Percentiles rank a stretch among this genome's conserved stretches.
phyloP scores from a whole-genome alignment of 2,888 invertebrate species.

The Merodon equestris region DNA sequence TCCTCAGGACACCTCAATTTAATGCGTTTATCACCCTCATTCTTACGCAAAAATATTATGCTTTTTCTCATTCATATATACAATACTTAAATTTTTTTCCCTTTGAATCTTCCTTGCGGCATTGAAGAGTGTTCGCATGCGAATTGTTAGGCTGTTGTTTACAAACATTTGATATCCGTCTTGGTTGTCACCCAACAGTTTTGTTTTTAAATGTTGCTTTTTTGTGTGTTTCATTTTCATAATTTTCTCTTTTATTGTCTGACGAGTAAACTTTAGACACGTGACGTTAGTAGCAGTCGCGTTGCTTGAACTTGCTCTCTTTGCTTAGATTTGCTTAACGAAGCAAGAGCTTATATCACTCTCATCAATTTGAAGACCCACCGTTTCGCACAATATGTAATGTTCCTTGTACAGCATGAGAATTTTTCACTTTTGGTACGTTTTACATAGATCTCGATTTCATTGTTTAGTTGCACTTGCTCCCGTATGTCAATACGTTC shows the following conservation, averaged over 20 bases:
- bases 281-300: neutral
- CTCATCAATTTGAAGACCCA: slow-evolving; percentile 14
- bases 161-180: slow-evolving; percentile 8
- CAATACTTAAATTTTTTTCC: too few relatives aligned
- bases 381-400: too few relatives aligned
- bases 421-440: slow-evolving; percentile 20
- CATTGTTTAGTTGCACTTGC: slow-evolving; percentile 14
- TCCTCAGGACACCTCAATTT: slow-evolving; percentile 30
- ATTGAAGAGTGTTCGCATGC: slow-evolving; percentile 12
- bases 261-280: slow-evolving; percentile 2
- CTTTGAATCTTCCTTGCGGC: slow-evolving; percentile 5
- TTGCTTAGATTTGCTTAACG: slow-evolving; percentile 20
- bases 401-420: slow-evolving; percentile 13
- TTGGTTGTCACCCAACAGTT: slow-evolving; percentile 15
- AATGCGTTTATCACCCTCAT: slow-evolving; percentile 17
- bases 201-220: slow-evolving; percentile 5
- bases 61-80: slow-evolving; percentile 10
- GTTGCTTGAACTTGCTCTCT: slow-evolving; percentile 10
- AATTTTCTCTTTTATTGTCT: slow-evolving; percentile 6
- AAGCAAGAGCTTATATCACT: slow-evolving; percentile 23
- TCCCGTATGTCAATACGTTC: slow-evolving; percentile 7
- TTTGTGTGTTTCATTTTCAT: slow-evolving; percentile 11
- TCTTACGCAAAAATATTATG: slow-evolving; percentile 24
- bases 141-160: slow-evolving; percentile 18
- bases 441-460: slow-evolving; percentile 25